phyloP scores from a whole-genome alignment of 2,113 vertebrate genomes.

The Emberiza fucata region DNA sequence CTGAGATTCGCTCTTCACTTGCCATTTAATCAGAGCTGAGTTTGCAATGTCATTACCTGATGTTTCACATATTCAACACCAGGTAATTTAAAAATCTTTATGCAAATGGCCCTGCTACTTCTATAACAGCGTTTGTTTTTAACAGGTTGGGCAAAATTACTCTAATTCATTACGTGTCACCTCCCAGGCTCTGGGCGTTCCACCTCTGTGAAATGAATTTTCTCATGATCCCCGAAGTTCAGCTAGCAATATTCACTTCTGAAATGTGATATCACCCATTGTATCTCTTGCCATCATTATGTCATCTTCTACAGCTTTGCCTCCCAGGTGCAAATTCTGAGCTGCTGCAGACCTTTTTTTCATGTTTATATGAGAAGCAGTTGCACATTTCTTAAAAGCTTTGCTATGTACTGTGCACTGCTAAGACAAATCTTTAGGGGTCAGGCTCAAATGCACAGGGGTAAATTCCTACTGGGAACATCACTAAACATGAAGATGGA shows the following conservation, averaged over 20 bases:
- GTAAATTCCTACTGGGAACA: neutral
- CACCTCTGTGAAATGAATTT: neutral
- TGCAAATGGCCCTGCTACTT: neutral
- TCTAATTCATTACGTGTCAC: neutral
- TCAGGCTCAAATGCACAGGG: neutral
- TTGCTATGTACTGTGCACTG: neutral
- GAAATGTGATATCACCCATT: neutral
- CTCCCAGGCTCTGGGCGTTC: neutral
- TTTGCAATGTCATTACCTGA: neutral
- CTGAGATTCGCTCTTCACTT: neutral
- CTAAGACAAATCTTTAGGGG: neutral
- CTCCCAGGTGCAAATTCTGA: neutral
- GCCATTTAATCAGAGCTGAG: conserved; percentile 11
- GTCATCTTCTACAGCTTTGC: neutral
- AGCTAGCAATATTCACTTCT: neutral
- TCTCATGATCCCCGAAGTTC: neutral
- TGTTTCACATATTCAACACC: neutral
- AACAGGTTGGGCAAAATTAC: neutral
- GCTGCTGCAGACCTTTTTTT: neutral
- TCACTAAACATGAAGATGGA: neutral
- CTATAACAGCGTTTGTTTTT: neutral
- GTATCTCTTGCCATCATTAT: neutral
- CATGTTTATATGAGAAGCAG: neutral
- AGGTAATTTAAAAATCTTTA: neutral
- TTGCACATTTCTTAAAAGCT: accelerated